Evolutionary conservation across 1,140 invertebrate genomes (phyloP).

Genomic region (Antheraea mylitta): DNA sequence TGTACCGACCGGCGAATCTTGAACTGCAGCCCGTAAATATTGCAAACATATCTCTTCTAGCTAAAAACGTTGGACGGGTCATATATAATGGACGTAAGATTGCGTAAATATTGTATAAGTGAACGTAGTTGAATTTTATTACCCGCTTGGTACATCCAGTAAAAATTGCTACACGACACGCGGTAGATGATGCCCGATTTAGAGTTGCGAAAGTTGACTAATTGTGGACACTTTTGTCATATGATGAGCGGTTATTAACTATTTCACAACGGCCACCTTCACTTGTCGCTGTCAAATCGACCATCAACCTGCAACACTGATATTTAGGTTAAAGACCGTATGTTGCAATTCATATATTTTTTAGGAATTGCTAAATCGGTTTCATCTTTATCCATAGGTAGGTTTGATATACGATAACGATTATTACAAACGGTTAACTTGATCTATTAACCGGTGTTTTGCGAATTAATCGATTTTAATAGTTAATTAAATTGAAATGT

Average conservation of each 20-base stretch:
- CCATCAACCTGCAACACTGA: neutral
- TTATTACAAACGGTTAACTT: too few relatives aligned
- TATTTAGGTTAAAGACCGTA: neutral
- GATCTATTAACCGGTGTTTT: too few relatives aligned
- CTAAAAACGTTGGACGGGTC: conserved; percentile 13
- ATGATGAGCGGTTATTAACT: conserved; percentile 16
- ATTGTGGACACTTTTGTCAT: conserved; percentile 18
- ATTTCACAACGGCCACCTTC: conserved; percentile 12
- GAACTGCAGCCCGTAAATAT: conserved; percentile 6
- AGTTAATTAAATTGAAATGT: too few relatives aligned
- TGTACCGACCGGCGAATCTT: conserved; percentile 17
- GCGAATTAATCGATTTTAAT: too few relatives aligned
- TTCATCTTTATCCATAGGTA: too few relatives aligned
- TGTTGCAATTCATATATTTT: neutral
- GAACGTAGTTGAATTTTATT: conserved; percentile 26
- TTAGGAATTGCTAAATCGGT: too few relatives aligned
- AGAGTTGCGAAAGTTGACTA: conserved; percentile 13
- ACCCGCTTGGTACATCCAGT: neutral
- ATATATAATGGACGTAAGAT: conserved; percentile 19
- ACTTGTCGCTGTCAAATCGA: conserved; percentile 12
- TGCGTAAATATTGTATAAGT: conserved; percentile 44
- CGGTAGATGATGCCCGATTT: conserved; percentile 16
- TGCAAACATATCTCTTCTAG: neutral
- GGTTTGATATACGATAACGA: too few relatives aligned
- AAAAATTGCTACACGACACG: conserved; percentile 19